Evolutionary conservation across 2,113 vertebrate species (phyloP), one percentile per base, ranked within the genome.

Genomic region (Engraulis encrasicolus): DNA sequence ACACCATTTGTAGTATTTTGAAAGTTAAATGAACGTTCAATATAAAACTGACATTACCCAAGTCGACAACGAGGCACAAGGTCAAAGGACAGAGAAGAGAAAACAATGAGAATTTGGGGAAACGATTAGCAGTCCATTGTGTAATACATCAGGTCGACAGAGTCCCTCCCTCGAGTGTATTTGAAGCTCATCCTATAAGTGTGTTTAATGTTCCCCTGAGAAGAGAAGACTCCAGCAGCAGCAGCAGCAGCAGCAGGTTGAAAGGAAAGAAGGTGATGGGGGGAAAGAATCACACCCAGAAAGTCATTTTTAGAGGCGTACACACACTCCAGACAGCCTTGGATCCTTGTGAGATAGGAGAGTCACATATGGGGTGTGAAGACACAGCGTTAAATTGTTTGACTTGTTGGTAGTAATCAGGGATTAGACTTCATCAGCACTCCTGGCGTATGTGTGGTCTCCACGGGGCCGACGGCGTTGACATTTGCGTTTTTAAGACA

Each of bases 351-450:
- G 85, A 74, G 78, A 40, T 89, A 88, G 87, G n/a, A n/a, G n/a
- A 89, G 78, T 87, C 92, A 91, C 87, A 91, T 58, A 85, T 88
- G 82, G 85, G 49, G 77, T 86, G 83, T 61, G 61, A 92, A 88
- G 91, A 90, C 89, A 91, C 87, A 93, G 92, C 86, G 85, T 90
- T 84, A 91, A 86, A 84, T 89, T 88, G 87, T 94, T 92, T 93
- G 85, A 85, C 84, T 90, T 91, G 88, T 88, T 92, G 90, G 93
- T 91, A 89, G 86, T 88, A 92, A 90, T 91, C 34, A 80, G 71
- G 81, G 66, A 49, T 34, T 85, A 80, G 52, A 15, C 48, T 61
- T 78, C 81, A 81, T 77, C 61, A 78, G 78, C 50, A 40, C 58
- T n/a, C 71, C 78, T 81, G 27, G 61, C 61, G 34, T 71, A 14